phyloP scores from a whole-genome alignment of 2,113 vertebrate genomes.

The Cyphotilapia sp. region DNA sequence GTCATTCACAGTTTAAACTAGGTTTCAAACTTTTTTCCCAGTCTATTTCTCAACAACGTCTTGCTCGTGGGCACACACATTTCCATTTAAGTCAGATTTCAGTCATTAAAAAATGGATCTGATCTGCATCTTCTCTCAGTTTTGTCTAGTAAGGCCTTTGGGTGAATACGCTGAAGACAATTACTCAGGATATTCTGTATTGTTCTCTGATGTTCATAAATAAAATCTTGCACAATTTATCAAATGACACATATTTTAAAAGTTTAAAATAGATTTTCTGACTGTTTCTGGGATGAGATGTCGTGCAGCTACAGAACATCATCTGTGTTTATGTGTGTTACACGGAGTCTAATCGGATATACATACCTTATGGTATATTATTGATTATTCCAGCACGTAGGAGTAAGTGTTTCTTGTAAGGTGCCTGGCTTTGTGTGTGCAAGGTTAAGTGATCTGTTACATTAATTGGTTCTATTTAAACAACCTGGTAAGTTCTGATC shows the following conservation, averaged over 20 bases:
- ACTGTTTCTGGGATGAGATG: not conserved
- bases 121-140: not conserved
- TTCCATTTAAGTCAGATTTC: not conserved
- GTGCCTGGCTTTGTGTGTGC: not conserved
- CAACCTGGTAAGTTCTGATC: not conserved
- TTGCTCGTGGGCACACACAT: not conserved
- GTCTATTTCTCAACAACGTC: not conserved
- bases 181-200: not conserved
- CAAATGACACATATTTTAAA: not conserved
- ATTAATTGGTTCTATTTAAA: rapidly evolving
- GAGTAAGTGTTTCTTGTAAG: not conserved
- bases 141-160: not conserved
- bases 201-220: not conserved
- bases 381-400: not conserved
- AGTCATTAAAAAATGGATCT: not conserved
- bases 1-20: not conserved
- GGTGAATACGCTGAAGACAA: not conserved
- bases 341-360: not conserved
- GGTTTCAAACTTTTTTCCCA: not conserved
- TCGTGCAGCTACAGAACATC: not conserved
- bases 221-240: not conserved
- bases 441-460: not conserved
- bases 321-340: not conserved
- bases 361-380: not conserved
- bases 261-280: not conserved